Percentiles rank a stretch among this genome's conserved stretches.
These are phyloP conservation scores for Oxyscelio sp. DNA, from an alignment of 2,888 invertebrate species.

Conservation along the genomic window DNA sequence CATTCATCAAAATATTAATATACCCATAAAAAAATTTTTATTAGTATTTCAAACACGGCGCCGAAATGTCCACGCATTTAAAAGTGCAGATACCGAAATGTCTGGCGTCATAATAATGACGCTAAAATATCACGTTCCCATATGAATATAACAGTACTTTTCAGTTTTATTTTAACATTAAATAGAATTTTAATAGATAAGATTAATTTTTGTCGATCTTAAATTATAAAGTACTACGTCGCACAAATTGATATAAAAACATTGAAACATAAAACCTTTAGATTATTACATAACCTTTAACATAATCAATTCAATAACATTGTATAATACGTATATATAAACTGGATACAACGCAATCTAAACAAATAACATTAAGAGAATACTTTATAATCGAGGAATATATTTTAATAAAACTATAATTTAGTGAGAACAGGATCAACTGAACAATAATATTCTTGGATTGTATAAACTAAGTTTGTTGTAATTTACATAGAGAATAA, in stretches of 20 bases:
- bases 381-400: slow-evolving; percentile 18
- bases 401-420: not conserved
- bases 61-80: too few relatives aligned
- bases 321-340: too few relatives aligned
- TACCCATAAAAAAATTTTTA: too few relatives aligned
- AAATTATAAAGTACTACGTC: not conserved
- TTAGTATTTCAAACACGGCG: too few relatives aligned
- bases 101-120: too few relatives aligned
- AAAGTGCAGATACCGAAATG: too few relatives aligned
- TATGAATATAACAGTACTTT: slow-evolving; percentile 5
- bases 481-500: too few relatives aligned
- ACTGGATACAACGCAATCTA: not conserved
- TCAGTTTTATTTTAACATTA: not conserved
- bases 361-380: not conserved
- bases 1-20: too few relatives aligned
- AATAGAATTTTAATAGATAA: not conserved
- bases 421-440: slow-evolving; percentile 33
- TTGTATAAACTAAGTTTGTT: slow-evolving; percentile 17
- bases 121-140: too few relatives aligned
- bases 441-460: not conserved
- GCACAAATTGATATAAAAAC: not conserved
- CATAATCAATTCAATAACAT: not conserved
- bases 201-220: not conserved
- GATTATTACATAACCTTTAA: not conserved
- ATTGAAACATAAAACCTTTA: not conserved